phyloP scores from a whole-genome alignment of 2,113 vertebrate genomes.

The Ciconia stormi region DNA sequence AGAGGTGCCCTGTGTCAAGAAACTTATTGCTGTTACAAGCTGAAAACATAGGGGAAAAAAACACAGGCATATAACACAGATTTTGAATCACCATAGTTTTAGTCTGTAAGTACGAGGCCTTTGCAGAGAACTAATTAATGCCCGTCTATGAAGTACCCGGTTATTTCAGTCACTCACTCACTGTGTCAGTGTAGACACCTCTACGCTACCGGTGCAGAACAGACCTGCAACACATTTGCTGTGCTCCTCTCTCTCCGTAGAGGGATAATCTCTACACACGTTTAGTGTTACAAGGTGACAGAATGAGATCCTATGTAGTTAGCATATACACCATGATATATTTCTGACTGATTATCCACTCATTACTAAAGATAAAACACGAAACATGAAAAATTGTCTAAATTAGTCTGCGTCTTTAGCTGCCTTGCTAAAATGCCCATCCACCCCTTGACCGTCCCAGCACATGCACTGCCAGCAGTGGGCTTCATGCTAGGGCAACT shows the following conservation, averaged over 20 bases:
- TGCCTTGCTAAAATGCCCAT: conserved; percentile 78
- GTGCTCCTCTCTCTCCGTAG: not conserved
- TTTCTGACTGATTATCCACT: conserved; percentile 55
- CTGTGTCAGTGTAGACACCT: not conserved
- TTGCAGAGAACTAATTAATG: conserved; percentile 50
- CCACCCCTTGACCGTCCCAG: conserved; percentile 59
- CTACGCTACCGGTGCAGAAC: not conserved
- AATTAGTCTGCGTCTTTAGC: conserved; percentile 70
- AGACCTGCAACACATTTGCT: not conserved
- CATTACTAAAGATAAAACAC: conserved; percentile 37
- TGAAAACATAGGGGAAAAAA: not conserved
- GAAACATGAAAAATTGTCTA: conserved; percentile 54
- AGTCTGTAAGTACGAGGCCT: not conserved
- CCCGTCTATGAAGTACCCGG: not conserved
- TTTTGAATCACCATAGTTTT: not conserved
- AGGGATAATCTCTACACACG: not conserved
- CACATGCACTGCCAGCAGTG: conserved; percentile 77
- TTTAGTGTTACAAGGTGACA: conserved; percentile 61
- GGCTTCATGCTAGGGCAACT: conserved; percentile 22
- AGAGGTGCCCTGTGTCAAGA: conserved; percentile 9
- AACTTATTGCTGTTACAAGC: conserved; percentile 55
- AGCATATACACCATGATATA: not conserved
- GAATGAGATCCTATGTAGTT: conserved; percentile 6
- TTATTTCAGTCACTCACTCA: not conserved
- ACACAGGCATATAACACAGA: not conserved